phyloP scores from a whole-genome alignment of 1,140 invertebrate species.

The Chymomyza costata region DNA sequence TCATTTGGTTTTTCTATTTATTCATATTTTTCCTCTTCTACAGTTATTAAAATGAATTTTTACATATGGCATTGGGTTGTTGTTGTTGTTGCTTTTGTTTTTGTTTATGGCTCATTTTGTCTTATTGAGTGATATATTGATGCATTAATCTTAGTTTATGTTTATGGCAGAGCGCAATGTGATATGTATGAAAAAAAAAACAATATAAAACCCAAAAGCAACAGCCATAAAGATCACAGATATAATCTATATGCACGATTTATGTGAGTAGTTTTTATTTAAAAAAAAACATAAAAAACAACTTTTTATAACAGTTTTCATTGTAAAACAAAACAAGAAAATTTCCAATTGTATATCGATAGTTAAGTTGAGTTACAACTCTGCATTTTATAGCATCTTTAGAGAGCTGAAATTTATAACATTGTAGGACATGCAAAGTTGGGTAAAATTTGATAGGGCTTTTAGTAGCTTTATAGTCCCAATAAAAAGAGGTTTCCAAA shows the following conservation, averaged over 20 bases:
- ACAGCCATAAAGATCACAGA: neutral
- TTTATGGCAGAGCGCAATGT: conserved; percentile 51
- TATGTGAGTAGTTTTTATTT: no score
- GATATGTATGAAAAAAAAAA: conserved; percentile 14
- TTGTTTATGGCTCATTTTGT: conserved; percentile 44
- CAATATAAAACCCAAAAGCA: conserved; percentile 16
- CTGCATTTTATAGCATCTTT: no score
- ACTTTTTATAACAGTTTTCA: no score
- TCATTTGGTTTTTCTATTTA: conserved; percentile 26
- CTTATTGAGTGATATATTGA: conserved; percentile 65
- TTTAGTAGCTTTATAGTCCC: no score
- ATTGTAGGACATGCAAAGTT: no score
- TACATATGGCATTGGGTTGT: conserved; percentile 25
- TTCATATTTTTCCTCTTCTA: conserved; percentile 19
- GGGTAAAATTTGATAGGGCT: no score
- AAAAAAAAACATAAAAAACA: no score
- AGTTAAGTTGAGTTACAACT: no score
- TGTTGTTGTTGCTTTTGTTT: conserved; percentile 7
- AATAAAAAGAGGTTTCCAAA: no score
- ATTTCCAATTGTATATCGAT: no score
- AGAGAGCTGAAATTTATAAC: no score
- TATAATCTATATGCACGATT: conserved; percentile 16
- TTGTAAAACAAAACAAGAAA: no score
- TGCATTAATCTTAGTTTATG: conserved; percentile 72
- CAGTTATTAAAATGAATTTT: conserved; percentile 41